These are phyloP conservation scores for Whitmania pigra DNA, from an alignment of 1,140 invertebrate species.

Conservation along the genomic window DNA sequence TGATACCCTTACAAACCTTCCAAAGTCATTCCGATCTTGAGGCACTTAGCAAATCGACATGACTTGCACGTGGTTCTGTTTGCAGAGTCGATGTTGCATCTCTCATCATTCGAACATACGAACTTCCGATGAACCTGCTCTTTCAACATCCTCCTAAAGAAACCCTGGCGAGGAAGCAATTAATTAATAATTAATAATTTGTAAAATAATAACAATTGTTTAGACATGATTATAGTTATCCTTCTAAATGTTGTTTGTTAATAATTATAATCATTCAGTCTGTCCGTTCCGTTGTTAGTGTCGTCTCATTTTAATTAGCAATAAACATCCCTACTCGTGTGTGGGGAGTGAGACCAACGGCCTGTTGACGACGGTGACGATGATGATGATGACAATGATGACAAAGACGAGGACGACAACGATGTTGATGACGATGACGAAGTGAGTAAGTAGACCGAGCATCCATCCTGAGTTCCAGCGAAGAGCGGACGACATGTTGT, in stretches of 20 bases:
- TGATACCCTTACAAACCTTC: constrained; percentile 47
- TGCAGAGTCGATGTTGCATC: constrained; percentile 84
- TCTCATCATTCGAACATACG: constrained; percentile 33
- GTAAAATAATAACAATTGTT: too few species aligned
- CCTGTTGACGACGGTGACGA: not conserved
- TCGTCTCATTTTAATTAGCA: too few species aligned
- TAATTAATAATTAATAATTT: too few species aligned
- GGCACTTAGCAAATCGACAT: constrained; percentile 77
- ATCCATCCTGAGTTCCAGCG: too few species aligned
- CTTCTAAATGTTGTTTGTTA: too few species aligned
- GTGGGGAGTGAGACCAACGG: not conserved
- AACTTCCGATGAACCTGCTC: constrained; percentile 51
- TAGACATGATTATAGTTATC: too few species aligned
- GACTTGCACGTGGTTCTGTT: constrained; percentile 89
- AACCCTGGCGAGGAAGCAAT: constrained; percentile 61
- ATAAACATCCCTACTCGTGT: too few species aligned
- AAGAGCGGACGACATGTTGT: too few species aligned
- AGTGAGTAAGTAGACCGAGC: too few species aligned
- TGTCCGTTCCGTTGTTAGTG: too few species aligned
- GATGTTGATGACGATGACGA: not conserved
- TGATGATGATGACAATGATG: not conserved
- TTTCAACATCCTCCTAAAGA: constrained; percentile 89
- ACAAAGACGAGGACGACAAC: not conserved
- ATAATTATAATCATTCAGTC: too few species aligned
- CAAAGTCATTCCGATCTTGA: constrained; percentile 86